phyloP scores from a whole-genome alignment of 2,888 invertebrate genomes.

The Miltochrista miniata region DNA sequence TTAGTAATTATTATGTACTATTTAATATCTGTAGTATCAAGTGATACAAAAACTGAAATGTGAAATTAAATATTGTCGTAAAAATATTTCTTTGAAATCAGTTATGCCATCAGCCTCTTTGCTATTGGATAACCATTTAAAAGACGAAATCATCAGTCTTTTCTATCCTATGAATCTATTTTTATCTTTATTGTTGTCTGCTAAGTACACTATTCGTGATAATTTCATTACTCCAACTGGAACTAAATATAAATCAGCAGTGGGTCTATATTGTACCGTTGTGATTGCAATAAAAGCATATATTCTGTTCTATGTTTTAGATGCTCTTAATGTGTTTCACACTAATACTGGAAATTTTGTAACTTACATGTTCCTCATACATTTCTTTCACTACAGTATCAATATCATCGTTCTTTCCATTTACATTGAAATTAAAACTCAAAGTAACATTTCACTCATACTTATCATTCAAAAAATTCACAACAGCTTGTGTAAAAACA shows the following conservation, averaged over 20 bases:
- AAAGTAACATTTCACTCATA: neutral
- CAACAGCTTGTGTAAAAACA: neutral
- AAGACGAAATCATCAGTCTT: neutral
- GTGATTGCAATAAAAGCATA: neutral
- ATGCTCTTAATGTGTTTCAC: neutral
- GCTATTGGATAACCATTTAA: neutral
- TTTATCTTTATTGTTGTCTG: neutral
- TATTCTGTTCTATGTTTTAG: neutral
- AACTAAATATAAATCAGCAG: neutral
- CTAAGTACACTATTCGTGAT: neutral
- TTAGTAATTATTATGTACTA: no score
- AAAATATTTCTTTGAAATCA: no score
- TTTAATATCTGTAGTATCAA: no score
- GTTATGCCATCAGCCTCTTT: neutral
- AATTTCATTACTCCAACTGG: slow-evolving; percentile 1
- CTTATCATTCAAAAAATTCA: no score
- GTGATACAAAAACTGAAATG: no score
- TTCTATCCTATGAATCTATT: neutral
- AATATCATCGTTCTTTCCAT: neutral
- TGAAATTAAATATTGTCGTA: no score
- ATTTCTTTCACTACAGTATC: neutral
- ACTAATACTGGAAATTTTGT: neutral
- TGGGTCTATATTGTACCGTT: neutral
- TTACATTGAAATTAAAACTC: neutral
- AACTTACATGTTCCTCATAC: neutral